Evolutionary conservation across 2,797 vertebrate species (phyloP), one percentile per base, ranked within the genome.

Genomic region (Avahi laniger): DNA sequence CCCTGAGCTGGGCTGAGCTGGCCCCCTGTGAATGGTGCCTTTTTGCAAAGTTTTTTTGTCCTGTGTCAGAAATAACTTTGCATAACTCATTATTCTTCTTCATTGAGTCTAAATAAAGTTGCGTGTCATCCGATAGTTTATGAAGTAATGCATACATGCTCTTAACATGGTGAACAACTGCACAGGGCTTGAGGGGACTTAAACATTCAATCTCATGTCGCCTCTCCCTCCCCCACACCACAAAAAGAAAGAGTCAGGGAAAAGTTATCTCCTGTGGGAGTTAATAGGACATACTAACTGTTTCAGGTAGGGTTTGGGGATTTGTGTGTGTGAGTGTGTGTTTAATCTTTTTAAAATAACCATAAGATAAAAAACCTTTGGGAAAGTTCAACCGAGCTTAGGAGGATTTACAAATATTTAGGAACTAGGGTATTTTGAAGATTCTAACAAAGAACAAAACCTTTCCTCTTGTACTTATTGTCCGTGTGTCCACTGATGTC

Each of bases 401-500:
- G 78, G 91, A 97, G 87, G 65, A 78, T 92, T 98, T 96, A 80
- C 96, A 95, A 89, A 85, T 97, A 87, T 94, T 94, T 97, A 91
- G 89, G 92, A 95, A 59, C n/a, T 7, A 50, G 80, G 67, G 50
- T 84, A 75, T 94, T 98, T 97, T 94, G 97, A 97, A 97, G 89
- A 86, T 92, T 97, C 95, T 87, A 79, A 97, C 93, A 95, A 95
- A 94, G 95, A 97, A 97, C 85, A 97, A 59, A 86, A 95, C 38
- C 20, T 26, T 73, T 94, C 92, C 93, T 95, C 97, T 96, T 67
- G 94, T 96, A 86, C 76, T 95, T 94, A 84, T 96, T 84, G 91
- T 96, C 98, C 96, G 91, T 93, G 76, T 98, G 98, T 79, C 79
- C 54, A n/a, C 5, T 4, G 46, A 97, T 96, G 93, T 94, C 92